These are phyloP conservation scores for Phyllostomus discolor DNA, from an alignment of 2,113 vertebrate species.

Conservation along the genomic window DNA sequence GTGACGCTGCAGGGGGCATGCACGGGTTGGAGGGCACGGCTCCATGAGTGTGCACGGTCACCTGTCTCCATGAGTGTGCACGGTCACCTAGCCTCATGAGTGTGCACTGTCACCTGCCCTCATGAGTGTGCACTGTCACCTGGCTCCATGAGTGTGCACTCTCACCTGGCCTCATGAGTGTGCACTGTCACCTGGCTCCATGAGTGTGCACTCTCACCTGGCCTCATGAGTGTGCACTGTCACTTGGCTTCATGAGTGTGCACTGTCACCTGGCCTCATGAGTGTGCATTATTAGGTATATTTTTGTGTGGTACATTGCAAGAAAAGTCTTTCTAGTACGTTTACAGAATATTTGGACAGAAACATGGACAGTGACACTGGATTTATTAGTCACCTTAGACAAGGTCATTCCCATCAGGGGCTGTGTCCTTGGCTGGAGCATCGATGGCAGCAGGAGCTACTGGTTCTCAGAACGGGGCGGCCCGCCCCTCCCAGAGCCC, in stretches of 20 bases:
- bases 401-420: neutral
- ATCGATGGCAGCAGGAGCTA: neutral
- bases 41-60: too few species aligned
- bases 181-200: too few species aligned
- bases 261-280: neutral
- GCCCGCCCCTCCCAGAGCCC: rapidly evolving
- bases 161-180: too few species aligned
- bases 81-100: too few species aligned
- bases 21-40: neutral
- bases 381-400: neutral
- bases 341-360: neutral
- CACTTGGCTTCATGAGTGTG: too few species aligned
- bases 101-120: neutral
- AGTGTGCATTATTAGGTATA: neutral
- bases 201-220: too few species aligned
- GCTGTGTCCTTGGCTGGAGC: neutral
- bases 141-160: too few species aligned
- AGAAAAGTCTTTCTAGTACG: neutral
- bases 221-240: too few species aligned
- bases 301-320: neutral
- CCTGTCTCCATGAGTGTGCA: neutral
- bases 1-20: neutral
- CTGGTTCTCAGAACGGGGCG: rapidly evolving
- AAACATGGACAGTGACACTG: neutral
- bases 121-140: too few species aligned